phyloP scores from a whole-genome alignment of 1,140 invertebrate genomes.

The Halyomorpha halys region DNA sequence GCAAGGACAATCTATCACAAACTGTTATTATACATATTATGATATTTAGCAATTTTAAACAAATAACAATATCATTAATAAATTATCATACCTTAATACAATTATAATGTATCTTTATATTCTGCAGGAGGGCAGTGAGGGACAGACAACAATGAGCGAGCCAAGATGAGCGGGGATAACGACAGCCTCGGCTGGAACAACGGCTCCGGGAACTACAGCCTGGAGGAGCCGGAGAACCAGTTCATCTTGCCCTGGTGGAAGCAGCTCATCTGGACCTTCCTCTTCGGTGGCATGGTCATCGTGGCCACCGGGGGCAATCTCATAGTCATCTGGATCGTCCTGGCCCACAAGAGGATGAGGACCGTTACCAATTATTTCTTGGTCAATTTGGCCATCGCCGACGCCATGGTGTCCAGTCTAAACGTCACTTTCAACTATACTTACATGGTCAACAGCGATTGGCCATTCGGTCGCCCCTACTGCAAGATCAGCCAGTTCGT shows the following conservation, averaged over 20 bases:
- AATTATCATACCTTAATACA: too few species aligned
- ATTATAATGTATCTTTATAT: too few species aligned
- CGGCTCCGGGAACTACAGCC: constrained; percentile 15
- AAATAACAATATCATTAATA: too few species aligned
- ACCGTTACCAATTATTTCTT: constrained; percentile 94
- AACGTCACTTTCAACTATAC: constrained; percentile 91
- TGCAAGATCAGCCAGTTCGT: constrained; percentile 93
- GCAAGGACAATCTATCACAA: too few species aligned
- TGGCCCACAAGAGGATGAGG: constrained; percentile 82
- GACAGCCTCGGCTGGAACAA: constrained; percentile 12
- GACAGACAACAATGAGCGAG: not conserved
- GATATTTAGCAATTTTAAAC: too few species aligned
- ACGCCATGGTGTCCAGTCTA: constrained; percentile 80
- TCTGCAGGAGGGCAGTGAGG: too few species aligned
- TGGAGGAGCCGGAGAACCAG: constrained; percentile 28
- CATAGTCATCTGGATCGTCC: constrained; percentile 90
- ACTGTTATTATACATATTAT: too few species aligned
- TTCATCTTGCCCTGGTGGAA: constrained; percentile 77
- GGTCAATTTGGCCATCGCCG: constrained; percentile 86
- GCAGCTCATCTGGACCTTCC: constrained; percentile 69
- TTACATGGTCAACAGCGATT: constrained; percentile 83
- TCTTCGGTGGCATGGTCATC: constrained; percentile 78
- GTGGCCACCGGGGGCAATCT: constrained; percentile 87
- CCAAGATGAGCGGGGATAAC: constrained; percentile 12
- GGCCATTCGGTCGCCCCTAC: constrained; percentile 86